Evolutionary conservation across 2,888 invertebrate species (phyloP).

Genomic region (Protodeltote pygarga): DNA sequence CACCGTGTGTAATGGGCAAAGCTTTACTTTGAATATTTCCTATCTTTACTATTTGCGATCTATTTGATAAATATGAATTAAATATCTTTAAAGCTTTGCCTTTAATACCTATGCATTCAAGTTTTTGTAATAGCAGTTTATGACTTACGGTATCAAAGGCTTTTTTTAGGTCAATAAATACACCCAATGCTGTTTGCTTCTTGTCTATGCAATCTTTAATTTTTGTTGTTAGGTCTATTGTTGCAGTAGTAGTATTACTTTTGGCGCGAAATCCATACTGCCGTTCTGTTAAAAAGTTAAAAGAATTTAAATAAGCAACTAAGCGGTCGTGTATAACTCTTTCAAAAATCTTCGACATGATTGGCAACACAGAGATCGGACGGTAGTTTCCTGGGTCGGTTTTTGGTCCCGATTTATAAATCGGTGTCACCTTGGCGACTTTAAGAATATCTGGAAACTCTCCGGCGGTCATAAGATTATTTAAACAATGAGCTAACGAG

Average conservation of each 20-base stretch:
- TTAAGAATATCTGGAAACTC: constrained; percentile 2
- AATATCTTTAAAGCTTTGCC: neutral
- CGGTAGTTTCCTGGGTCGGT: neutral
- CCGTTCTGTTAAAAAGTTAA: neutral
- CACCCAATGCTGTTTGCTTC: neutral
- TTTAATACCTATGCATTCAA: neutral
- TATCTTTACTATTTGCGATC: constrained; percentile 1
- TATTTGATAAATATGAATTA: neutral
- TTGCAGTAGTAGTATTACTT: neutral
- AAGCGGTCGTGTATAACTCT: neutral
- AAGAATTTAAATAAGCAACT: neutral
- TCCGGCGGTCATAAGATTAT: neutral
- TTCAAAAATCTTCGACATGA: neutral
- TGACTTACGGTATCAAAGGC: neutral
- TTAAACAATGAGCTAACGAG: neutral
- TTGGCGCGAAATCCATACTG: neutral
- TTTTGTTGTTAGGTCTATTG: neutral
- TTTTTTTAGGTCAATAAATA: constrained; percentile 1
- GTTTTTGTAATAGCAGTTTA: neutral
- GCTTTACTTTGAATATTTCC: neutral
- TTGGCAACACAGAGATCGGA: neutral
- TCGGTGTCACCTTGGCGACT: neutral
- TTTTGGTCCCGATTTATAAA: constrained; percentile 1
- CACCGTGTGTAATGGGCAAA: neutral
- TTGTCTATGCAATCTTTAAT: neutral